Base-by-base conservation (phyloP, 2,888 invertebrate genomes). In the Malachius bipustulatus region DNA sequence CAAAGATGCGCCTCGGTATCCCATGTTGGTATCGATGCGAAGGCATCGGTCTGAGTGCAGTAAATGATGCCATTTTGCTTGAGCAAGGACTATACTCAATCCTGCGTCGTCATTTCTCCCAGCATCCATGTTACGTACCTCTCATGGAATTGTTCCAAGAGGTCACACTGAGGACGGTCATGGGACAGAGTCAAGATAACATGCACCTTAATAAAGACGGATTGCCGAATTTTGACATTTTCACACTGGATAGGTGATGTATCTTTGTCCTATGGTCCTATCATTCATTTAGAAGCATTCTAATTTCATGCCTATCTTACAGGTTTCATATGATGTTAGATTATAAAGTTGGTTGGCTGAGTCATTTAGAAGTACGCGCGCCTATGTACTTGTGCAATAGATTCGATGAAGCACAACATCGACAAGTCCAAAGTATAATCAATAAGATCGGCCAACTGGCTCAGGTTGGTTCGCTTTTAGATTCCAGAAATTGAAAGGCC, bases 11-110 rank as follows among this genome's bases (percentile, higher is more conserved):
- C 16, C 73, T 97, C 39, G 93, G 93, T 2, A 75, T 78, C 40
- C 80, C 81, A 0, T 93, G 94, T 61, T 99, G 98, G 98, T 82
- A 91, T n/a, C n/a, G n/a, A n/a, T n/a, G n/a, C 63, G 71, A 70
- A 32, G 64, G 75, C 4, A 75, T 84, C 8, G 84, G 83, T 1
- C 53, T 79, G 4, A 65, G 65, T 2, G 93, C 88, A 1, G 70
- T 91, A 38, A 96, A 93, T 61, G 97, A 98, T 58, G 77, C 79
- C 0, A 56, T 85, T 2, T 69, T 91, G 47, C 59, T 98, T 33
- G 83, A 91, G 53, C 71, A 75, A 26, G 75, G 78, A 12, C 69
- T 89, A 52, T 93, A 80, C 59, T 70, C 75, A 6, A 67, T 93
- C n/a, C 63, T 94, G 3, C 77, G 76, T 54, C 75, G 75, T 48